Evolutionary conservation across 2,113 vertebrate species (phyloP), one percentile per base, ranked within the genome.

Genomic region (Callithrix jacchus): DNA sequence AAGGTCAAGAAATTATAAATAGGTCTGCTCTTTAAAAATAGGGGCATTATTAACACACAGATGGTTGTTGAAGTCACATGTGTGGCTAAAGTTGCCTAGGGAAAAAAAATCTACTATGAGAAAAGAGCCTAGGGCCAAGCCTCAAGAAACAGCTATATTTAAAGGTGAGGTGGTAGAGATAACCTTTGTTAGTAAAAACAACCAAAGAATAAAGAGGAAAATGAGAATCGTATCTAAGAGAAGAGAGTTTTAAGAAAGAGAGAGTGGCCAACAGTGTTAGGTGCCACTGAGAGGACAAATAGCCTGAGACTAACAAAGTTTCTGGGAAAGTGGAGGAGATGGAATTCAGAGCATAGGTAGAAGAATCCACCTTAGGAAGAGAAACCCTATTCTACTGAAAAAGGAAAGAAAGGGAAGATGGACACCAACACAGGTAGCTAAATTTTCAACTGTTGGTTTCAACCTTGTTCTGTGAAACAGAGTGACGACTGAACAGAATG

Each of bases 1-100:
- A 85, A 96, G 35, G 49, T 93, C 37, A 95, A 80, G 80, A 94
- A 76, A 70, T 85, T 61, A 76, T 58, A 56, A 73, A 32, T 40
- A 73, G 37, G 21, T 73, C 70, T 27, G 13, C 8, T n/a, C 54
- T 92, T 92, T 74, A 90, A 74, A 32, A 94, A 80, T 21, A 76
- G 37, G 30, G 45, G 64, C 81, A n/a, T 94, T 56, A 81, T 37
- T 89, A 80, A 89, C 35, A 86, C 30, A 64, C 10, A 73, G 49
- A 84, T 49, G 90, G 47, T 27, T 49, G 45, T 2, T 93, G 35
- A 93, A 94, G 37, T 81, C 45, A 70, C 20, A 25, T 27, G 30
- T 66, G 12, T 49, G 37, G 35, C 49, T 79, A 86, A 88, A 68
- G 87, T 8, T 87, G 47, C 58, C 49, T 64, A 64, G 56, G 7